Percentiles rank a stretch among this genome's conserved stretches.
phyloP scores from a whole-genome alignment of 1,140 invertebrate species.

The Trinorchestia longiramus region DNA sequence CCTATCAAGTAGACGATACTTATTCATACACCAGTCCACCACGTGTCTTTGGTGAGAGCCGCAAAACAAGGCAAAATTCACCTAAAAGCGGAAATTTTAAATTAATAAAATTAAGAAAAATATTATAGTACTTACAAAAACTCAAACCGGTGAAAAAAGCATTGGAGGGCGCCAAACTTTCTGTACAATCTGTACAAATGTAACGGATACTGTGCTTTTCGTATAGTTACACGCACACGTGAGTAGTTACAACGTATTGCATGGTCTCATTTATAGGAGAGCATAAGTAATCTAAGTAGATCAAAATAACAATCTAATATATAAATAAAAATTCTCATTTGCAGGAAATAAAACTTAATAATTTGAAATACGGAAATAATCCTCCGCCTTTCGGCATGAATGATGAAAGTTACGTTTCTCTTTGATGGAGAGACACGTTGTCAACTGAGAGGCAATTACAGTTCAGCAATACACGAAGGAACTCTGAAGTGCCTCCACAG shows the following conservation, averaged over 20 bases:
- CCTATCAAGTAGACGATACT: background rate
- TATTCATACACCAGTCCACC: background rate
- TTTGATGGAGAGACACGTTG: background rate
- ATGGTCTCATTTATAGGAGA: background rate
- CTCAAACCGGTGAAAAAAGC: constrained; percentile 14
- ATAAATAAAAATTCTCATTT: constrained; percentile 38
- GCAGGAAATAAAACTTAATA: constrained; percentile 36
- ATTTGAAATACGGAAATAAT: background rate
- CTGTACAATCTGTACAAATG: constrained; percentile 19
- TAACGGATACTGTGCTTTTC: constrained; percentile 9
- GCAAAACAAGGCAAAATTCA: background rate
- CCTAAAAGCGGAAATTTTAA: background rate
- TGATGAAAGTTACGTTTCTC: background rate
- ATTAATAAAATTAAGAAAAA: background rate
- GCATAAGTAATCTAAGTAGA: constrained; percentile 14
- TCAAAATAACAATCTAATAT: constrained; percentile 21
- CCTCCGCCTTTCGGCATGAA: background rate
- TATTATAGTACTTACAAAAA: constrained; percentile 2
- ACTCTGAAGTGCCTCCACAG: background rate
- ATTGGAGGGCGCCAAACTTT: background rate
- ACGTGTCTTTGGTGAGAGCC: background rate
- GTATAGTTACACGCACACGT: constrained; percentile 36
- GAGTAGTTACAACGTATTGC: constrained; percentile 27
- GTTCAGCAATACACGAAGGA: background rate
- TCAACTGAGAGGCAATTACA: constrained; percentile 10